phyloP scores from a whole-genome alignment of 2,113 vertebrate species.

The Zosterops borbonicus region DNA sequence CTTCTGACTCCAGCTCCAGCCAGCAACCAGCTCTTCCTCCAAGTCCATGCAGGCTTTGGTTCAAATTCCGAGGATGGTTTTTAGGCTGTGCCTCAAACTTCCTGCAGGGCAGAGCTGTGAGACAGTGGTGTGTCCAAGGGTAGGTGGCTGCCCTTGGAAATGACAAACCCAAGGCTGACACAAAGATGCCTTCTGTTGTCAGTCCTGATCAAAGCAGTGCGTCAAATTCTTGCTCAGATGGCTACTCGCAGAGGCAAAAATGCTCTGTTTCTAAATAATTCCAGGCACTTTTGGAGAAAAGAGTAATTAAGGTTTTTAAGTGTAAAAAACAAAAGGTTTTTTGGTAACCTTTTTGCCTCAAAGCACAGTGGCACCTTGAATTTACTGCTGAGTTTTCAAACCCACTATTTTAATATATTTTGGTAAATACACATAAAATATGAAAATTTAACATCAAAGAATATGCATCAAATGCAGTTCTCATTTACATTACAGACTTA shows the following conservation, averaged over 20 bases:
- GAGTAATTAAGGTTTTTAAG: background rate
- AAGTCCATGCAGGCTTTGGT: background rate
- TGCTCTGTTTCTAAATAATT: background rate
- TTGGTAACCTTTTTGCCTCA: background rate
- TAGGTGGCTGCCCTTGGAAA: background rate
- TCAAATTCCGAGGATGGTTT: background rate
- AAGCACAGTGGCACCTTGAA: background rate
- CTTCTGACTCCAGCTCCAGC: background rate
- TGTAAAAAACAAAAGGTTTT: background rate
- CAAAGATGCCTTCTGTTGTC: background rate
- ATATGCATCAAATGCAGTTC: background rate
- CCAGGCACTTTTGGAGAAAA: background rate
- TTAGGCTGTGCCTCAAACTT: background rate
- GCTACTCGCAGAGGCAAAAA: background rate
- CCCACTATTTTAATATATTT: background rate
- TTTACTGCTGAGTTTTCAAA: background rate
- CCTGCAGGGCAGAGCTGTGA: background rate
- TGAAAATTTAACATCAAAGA: slow-evolving; percentile 46
- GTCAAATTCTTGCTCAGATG: background rate
- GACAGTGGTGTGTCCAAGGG: accelerated
- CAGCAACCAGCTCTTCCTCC: background rate
- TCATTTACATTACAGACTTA: slow-evolving; percentile 38
- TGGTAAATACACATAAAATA: slow-evolving; percentile 6
- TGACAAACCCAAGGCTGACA: background rate
- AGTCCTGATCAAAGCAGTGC: background rate